These are phyloP conservation scores for Heliconius hermathena DNA, from an alignment of 1,140 invertebrate genomes.

Conservation along the genomic window DNA sequence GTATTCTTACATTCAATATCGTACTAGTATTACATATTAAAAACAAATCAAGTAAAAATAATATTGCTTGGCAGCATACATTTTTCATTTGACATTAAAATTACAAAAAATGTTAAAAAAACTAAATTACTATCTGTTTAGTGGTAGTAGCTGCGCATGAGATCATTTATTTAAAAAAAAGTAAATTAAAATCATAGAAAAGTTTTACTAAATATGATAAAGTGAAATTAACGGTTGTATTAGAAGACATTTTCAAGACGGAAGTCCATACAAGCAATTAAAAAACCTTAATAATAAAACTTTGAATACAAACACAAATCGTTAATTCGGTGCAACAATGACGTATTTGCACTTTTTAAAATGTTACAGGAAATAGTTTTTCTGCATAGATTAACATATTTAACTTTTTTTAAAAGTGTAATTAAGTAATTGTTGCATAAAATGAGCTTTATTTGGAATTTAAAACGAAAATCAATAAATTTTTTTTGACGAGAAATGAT, in stretches of 20 bases:
- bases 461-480: no score
- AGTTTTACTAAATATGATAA: constrained; percentile 8
- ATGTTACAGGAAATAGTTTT: no score
- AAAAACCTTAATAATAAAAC: no score
- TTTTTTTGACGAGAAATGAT: no score
- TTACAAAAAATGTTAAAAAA: constrained; percentile 1
- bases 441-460: no score
- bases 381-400: no score
- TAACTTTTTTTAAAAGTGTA: no score
- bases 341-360: no score
- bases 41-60: constrained; percentile 9
- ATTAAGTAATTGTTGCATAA: no score
- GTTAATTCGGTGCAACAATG: no score
- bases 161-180: neutral
- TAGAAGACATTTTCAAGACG: neutral
- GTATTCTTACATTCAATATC: constrained; percentile 22
- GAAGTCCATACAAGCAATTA: no score
- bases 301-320: no score
- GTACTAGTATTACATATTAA: constrained; percentile 5
- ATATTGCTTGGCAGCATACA: constrained; percentile 10
- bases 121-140: neutral
- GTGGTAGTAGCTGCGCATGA: neutral
- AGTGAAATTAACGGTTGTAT: neutral
- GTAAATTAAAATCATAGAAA: neutral
- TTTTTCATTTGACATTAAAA: neutral